Evolutionary conservation across 2,113 vertebrate species (phyloP).

Genomic region (Falcunculus frontatus): DNA sequence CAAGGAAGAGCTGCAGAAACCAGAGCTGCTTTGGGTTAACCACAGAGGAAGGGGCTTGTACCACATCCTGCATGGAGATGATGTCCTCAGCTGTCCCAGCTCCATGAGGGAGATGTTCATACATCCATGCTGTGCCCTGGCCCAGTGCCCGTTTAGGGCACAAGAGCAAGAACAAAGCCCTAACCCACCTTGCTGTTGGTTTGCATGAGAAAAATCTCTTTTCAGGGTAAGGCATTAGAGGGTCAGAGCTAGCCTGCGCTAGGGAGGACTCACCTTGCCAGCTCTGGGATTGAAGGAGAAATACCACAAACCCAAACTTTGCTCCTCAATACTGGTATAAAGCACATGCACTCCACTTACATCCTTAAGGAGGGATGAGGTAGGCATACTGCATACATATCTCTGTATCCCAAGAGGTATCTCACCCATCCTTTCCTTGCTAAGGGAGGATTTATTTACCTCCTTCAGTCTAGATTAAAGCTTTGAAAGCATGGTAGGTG

Average conservation of each 20-base stretch:
- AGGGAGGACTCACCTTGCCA: not conserved
- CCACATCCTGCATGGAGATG: not conserved
- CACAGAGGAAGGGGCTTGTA: not conserved
- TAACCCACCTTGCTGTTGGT: not conserved
- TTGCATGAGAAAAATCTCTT: not conserved
- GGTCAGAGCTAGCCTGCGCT: not conserved
- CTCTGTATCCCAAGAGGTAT: not conserved
- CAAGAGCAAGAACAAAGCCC: not conserved
- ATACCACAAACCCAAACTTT: not conserved
- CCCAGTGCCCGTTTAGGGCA: fast-evolving
- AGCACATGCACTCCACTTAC: not conserved
- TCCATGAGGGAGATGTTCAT: not conserved
- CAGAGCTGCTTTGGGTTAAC: not conserved
- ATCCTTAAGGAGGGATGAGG: not conserved
- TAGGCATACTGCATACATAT: not conserved
- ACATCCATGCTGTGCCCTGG: not conserved
- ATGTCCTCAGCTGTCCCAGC: not conserved
- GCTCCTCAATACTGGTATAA: not conserved
- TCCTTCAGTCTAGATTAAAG: not conserved
- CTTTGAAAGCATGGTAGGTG: not conserved
- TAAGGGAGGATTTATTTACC: not conserved
- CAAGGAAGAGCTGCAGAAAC: not conserved
- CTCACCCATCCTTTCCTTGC: not conserved
- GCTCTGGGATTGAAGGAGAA: not conserved
- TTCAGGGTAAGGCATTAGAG: not conserved